These are phyloP conservation scores for Drosophila recens DNA, from an alignment of 2,888 invertebrate species.

Conservation along the genomic window DNA sequence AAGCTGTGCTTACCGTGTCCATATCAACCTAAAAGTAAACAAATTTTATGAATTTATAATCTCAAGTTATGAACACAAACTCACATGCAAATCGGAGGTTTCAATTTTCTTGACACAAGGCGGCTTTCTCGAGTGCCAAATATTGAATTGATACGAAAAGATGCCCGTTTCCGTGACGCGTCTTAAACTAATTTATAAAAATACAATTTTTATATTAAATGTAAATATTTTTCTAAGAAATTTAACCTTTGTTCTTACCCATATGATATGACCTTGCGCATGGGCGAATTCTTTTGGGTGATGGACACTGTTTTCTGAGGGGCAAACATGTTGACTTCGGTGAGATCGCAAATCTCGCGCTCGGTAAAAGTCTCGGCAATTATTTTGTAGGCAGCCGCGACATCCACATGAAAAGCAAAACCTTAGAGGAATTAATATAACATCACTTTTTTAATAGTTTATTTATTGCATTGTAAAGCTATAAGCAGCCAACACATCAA, in stretches of 20 bases:
- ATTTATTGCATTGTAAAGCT: too few relatives aligned
- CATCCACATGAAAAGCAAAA: conserved; percentile 90
- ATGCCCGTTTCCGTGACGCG: conserved; percentile 87
- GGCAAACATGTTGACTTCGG: conserved; percentile 88
- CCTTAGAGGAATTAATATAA: conserved; percentile 83
- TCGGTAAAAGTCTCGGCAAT: conserved; percentile 89
- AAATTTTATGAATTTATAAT: too few relatives aligned
- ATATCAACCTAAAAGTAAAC: conserved; percentile 86
- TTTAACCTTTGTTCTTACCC: conserved; percentile 37
- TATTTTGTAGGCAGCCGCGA: conserved; percentile 89
- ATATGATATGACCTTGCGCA: conserved; percentile 86
- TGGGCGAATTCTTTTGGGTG: conserved; percentile 88
- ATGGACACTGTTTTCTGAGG: conserved; percentile 87
- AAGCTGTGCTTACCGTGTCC: conserved; percentile 87
- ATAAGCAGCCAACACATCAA: too few relatives aligned
- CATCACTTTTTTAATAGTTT: too few relatives aligned
- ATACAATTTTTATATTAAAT: neutral
- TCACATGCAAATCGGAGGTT: conserved; percentile 83
- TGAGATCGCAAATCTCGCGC: conserved; percentile 89
- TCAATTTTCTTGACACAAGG: conserved; percentile 86
- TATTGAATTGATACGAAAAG: conserved; percentile 86
- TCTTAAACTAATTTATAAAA: conserved; percentile 85
- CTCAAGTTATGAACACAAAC: too few relatives aligned
- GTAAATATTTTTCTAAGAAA: neutral
- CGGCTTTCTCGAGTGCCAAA: conserved; percentile 88